Evolutionary conservation across 1,140 invertebrate species (phyloP).

Genomic region (Brachionus koreanus): DNA sequence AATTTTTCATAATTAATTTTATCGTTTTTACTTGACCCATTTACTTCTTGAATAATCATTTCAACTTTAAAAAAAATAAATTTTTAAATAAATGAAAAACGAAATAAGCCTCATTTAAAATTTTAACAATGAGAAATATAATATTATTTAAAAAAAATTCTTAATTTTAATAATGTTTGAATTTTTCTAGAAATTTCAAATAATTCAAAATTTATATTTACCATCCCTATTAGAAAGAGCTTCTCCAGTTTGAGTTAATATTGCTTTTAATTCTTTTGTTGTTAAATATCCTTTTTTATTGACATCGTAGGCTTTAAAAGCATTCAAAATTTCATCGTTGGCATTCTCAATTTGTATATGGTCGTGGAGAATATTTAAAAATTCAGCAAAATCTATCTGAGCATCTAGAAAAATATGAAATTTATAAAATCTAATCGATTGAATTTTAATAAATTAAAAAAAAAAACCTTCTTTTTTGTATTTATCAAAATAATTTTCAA

Average conservation of each 20-base stretch:
- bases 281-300: slow-evolving; percentile 30
- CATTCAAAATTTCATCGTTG: slow-evolving; percentile 14
- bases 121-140: background rate
- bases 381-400: slow-evolving; percentile 35
- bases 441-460: background rate
- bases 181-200: background rate
- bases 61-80: slow-evolving; percentile 33
- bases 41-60: slow-evolving; percentile 43
- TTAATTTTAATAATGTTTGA: too few species aligned
- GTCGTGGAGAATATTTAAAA: slow-evolving; percentile 23
- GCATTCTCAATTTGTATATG: slow-evolving; percentile 14
- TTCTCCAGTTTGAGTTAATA: slow-evolving; percentile 34
- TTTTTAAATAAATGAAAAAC: too few species aligned
- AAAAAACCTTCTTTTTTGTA: slow-evolving; percentile 41
- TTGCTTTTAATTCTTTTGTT: slow-evolving; percentile 3
- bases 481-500: slow-evolving; percentile 29
- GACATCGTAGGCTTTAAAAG: slow-evolving; percentile 40
- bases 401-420: background rate
- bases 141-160: background rate
- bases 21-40: background rate
- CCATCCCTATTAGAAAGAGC: slow-evolving; percentile 22
- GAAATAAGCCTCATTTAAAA: too few species aligned
- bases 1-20: slow-evolving; percentile 35
- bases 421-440: background rate
- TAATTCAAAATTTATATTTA: background rate